Conservation (phyloP, 2,888 invertebrate genomes). For the Herminia tarsipennalis region DNA sequence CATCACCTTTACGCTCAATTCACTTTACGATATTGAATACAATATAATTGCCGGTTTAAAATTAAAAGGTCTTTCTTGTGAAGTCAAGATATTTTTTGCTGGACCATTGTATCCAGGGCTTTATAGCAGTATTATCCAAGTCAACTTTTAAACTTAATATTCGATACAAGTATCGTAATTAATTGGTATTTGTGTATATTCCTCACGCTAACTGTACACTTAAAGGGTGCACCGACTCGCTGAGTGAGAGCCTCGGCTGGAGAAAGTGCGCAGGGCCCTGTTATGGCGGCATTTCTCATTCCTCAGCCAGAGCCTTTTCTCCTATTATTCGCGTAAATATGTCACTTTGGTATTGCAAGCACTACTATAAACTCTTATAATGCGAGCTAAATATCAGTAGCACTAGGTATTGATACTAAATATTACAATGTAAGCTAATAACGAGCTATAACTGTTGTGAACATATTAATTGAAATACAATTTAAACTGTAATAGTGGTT, state of each 20-base stretch:
- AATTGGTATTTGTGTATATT: constrained; percentile 30
- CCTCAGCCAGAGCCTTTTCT: constrained; percentile 66
- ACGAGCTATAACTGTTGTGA: too few relatives aligned
- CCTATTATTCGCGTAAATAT: constrained; percentile 71
- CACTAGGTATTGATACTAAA: constrained; percentile 16
- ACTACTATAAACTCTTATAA: constrained; percentile 47
- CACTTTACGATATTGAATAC: constrained; percentile 2
- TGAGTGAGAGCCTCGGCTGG: constrained; percentile 59
- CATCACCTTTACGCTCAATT: neutral
- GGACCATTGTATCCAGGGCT: neutral
- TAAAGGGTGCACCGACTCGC: constrained; percentile 52
- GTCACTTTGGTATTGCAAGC: constrained; percentile 55
- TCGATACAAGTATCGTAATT: constrained; percentile 16
- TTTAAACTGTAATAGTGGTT: constrained; percentile 1
- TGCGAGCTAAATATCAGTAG: constrained; percentile 31
- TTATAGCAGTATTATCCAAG: constrained; percentile 6
- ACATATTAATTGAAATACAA: constrained; percentile 19
- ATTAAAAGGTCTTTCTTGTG: neutral
- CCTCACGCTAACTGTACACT: constrained; percentile 45
- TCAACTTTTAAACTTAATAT: constrained; percentile 3
- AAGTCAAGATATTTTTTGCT: neutral
- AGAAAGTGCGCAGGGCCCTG: constrained; percentile 79
- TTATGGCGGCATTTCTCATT: constrained; percentile 79
- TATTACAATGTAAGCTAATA: constrained; percentile 12
- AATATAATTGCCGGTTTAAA: constrained; percentile 1